Conservation (phyloP, 2,888 invertebrate genomes). For the Melanargia galathea region DNA sequence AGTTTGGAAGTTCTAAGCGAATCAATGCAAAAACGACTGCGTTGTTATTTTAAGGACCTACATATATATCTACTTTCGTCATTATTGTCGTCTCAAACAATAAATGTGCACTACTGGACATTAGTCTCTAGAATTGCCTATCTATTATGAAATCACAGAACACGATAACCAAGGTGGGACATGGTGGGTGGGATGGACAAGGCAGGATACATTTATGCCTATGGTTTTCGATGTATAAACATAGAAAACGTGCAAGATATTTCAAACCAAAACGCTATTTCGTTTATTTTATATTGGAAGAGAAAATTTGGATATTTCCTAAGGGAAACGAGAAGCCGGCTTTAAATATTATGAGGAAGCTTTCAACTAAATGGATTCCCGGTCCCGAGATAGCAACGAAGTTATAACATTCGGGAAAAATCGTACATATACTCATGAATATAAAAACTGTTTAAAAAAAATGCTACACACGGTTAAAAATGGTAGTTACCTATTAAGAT, state of each 20-base stretch:
- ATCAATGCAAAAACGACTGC: too few species aligned
- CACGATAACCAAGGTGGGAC: too few species aligned
- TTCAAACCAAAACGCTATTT: constrained; percentile 3
- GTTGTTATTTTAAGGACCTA: too few species aligned
- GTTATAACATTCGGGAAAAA: background rate
- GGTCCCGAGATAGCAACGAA: constrained; percentile 22
- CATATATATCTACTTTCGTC: too few species aligned
- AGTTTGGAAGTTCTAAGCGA: too few species aligned
- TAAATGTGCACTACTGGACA: too few species aligned
- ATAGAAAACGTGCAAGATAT: background rate
- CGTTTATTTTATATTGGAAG: constrained; percentile 20
- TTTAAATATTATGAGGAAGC: constrained; percentile 35
- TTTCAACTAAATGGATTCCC: constrained; percentile 33
- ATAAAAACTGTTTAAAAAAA: background rate
- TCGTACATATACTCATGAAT: background rate
- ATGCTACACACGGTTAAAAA: background rate
- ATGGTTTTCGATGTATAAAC: background rate
- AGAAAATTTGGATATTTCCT: constrained; percentile 32
- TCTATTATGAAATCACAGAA: too few species aligned
- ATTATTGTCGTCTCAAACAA: too few species aligned
- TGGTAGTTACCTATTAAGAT: too few species aligned
- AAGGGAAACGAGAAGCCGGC: constrained; percentile 23
- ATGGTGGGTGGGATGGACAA: too few species aligned
- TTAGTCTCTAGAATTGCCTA: too few species aligned
- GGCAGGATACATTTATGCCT: too few species aligned